Conservation (phyloP, 2,888 invertebrate genomes). For the Mechanitis messenoides region DNA sequence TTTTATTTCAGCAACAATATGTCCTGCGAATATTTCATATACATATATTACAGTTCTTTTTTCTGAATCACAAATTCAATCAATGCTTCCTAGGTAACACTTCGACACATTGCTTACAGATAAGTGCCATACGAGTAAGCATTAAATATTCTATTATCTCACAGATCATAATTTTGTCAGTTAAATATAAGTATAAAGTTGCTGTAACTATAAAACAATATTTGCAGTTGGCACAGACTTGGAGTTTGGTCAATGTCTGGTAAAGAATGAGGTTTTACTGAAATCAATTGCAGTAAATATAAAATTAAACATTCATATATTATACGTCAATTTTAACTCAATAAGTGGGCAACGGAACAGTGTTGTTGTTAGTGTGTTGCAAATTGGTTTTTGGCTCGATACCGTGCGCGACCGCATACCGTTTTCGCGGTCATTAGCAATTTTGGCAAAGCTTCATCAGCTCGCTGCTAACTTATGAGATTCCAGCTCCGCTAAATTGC, state of each 20-base stretch:
- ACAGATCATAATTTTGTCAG: too few relatives aligned
- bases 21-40: too few relatives aligned
- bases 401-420: constrained; percentile 57
- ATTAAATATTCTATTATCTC: too few relatives aligned
- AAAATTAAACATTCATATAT: constrained; percentile 9
- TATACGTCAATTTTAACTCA: constrained; percentile 23
- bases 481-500: constrained; percentile 42
- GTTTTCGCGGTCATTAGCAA: constrained; percentile 69
- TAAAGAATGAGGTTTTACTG: background rate
- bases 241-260: background rate
- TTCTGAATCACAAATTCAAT: too few relatives aligned
- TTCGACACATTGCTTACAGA: too few relatives aligned
- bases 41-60: too few relatives aligned
- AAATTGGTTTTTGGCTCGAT: constrained; percentile 70
- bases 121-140: too few relatives aligned
- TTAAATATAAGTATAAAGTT: too few relatives aligned
- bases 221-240: too few relatives aligned
- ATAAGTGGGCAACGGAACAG: constrained; percentile 42
- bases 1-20: too few relatives aligned
- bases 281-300: background rate
- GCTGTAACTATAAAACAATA: too few relatives aligned
- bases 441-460: constrained; percentile 65
- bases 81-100: too few relatives aligned
- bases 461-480: constrained; percentile 58
- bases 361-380: constrained; percentile 63